These are phyloP conservation scores for Eledone cirrhosa DNA, from an alignment of 2,888 invertebrate species.

Conservation along the genomic window DNA sequence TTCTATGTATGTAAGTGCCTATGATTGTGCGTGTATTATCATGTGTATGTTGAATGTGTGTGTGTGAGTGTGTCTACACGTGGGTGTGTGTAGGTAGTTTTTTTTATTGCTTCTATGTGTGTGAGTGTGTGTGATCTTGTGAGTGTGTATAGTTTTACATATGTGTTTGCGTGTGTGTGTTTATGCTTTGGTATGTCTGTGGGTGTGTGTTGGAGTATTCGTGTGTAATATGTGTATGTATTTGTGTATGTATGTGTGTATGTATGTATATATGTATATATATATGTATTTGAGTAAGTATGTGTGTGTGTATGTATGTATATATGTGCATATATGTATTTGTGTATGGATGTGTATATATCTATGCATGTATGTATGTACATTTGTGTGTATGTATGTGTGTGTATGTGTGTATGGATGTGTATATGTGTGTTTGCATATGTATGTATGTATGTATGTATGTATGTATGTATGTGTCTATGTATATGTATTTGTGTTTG, in stretches of 20 bases:
- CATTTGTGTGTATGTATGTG: neutral
- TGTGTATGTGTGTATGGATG: neutral
- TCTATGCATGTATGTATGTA: neutral
- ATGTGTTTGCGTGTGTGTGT: too few relatives aligned
- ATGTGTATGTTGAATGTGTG: too few relatives aligned
- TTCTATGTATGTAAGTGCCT: too few relatives aligned
- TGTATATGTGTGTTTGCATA: neutral
- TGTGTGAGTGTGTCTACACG: too few relatives aligned
- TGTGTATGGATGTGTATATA: too few relatives aligned
- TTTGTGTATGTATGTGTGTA: neutral
- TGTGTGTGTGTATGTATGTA: neutral
- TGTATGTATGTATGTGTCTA: neutral
- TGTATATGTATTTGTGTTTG: neutral
- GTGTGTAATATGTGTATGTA: neutral
- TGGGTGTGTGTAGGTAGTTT: too few relatives aligned
- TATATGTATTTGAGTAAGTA: neutral
- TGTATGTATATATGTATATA: neutral
- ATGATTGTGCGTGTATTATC: too few relatives aligned
- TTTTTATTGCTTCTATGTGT: too few relatives aligned
- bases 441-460: neutral
- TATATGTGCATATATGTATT: neutral
- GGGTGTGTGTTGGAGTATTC: too few relatives aligned
- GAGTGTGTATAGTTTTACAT: too few relatives aligned
- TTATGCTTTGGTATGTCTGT: neutral
- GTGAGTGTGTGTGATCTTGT: neutral